These are phyloP conservation scores for Prosapia bicincta DNA, from an alignment of 2,888 invertebrate genomes.

Conservation along the genomic window DNA sequence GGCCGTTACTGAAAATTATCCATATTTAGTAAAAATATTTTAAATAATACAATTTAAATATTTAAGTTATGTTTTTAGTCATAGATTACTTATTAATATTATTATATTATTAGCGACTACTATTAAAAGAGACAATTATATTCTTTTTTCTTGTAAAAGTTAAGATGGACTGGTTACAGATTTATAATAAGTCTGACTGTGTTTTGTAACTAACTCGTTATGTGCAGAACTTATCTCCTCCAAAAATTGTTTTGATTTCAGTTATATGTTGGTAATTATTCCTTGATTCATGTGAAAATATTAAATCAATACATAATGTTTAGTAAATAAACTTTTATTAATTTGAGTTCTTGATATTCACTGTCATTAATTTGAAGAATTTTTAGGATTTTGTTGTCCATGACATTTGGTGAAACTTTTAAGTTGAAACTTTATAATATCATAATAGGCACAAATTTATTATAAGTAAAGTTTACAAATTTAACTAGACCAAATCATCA, in stretches of 20 bases:
- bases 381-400: no score
- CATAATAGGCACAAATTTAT: no score
- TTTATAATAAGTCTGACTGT: not conserved
- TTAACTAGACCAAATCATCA: no score
- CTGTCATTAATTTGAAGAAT: not conserved
- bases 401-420: no score
- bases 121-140: slow-evolving; percentile 12
- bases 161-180: not conserved
- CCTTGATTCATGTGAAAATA: no score
- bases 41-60: slow-evolving; percentile 21
- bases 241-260: not conserved
- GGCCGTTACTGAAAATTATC: slow-evolving; percentile 25
- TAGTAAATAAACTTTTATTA: not conserved
- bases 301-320: not conserved
- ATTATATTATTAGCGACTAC: slow-evolving; percentile 18
- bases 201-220: slow-evolving; percentile 25
- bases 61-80: slow-evolving; percentile 16
- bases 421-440: no score
- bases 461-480: no score
- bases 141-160: not conserved
- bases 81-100: slow-evolving; percentile 19
- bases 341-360: not conserved
- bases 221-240: slow-evolving; percentile 3
- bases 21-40: slow-evolving; percentile 24
- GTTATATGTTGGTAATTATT: not conserved